Base-by-base conservation (phyloP, 1,140 invertebrate species). In the Sycophila sp. region DNA sequence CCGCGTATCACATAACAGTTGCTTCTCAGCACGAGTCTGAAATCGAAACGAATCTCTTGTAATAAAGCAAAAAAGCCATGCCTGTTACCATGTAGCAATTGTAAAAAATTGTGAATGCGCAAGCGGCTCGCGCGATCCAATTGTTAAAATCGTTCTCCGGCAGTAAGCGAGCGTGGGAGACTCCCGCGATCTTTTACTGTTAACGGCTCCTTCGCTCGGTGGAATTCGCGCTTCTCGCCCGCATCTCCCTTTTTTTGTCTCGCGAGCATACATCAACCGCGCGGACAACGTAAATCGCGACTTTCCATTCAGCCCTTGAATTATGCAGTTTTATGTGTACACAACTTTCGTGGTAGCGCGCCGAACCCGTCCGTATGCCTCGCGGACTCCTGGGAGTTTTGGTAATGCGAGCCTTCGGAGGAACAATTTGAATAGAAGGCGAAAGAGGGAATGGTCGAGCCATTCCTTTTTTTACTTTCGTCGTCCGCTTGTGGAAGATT, bases 161-260 rank as follows among this genome's bases (percentile, higher is more conserved):
- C 22, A 5, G n/a, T 66, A 32, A 26, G n/a, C 38, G 17, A 17
- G n/a, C 60, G 58, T 70, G 68, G 64, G 60, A 64, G 38, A 47
- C 26, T 70, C 68, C 51, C 60, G 58, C 26, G 60, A 70, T 64
- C 22, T 70, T 58, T 70, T 22, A 64, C 59, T 28, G 59, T 42
- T 53, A 69, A 8, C n/a, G 15, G 28, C 26, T 34, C 40, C n/a
- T 62, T 32, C 7, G 47, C n/a, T n/a, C n/a, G n/a, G n/a, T 58
- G 11, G 53, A 67, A 59, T 67, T 40, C 15, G 24, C n/a, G n/a
- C 26, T 62, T 62, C 15, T 40, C 22, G 11, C 40, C 34, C 10
- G 7, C 11, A 17, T 38, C 19, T 40, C 28, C 55, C 19, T 38
- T 58, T 34, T 22, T 2, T 24, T n/a, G n/a, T n/a, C n/a, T n/a